Conservation (phyloP, 2,113 vertebrate species). For the Bambusicola thoracicus region DNA sequence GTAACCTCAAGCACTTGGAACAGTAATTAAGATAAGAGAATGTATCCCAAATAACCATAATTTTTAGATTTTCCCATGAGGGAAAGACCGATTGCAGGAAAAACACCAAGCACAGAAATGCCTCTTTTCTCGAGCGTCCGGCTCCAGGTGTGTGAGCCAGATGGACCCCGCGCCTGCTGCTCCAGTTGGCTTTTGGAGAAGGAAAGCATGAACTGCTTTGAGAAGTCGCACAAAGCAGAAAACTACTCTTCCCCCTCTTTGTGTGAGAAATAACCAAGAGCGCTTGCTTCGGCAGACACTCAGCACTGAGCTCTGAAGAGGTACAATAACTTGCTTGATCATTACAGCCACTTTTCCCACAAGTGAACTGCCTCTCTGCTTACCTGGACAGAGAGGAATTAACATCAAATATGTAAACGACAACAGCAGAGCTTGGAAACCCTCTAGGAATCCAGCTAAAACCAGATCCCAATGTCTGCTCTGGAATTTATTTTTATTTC, state of each 20-base stretch:
- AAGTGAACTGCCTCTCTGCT: neutral
- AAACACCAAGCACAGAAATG: neutral
- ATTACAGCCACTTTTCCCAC: neutral
- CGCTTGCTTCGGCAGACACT: neutral
- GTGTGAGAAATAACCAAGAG: neutral
- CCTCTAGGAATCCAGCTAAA: neutral
- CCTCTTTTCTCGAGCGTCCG: neutral
- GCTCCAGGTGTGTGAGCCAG: neutral
- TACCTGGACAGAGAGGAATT: neutral
- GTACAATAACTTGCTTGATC: neutral
- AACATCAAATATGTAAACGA: neutral
- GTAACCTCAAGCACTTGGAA: constrained; percentile 14
- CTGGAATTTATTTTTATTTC: constrained; percentile 23
- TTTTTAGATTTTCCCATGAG: neutral
- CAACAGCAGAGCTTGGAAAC: neutral
- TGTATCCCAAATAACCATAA: neutral
- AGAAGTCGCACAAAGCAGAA: neutral
- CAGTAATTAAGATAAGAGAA: neutral
- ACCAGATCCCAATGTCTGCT: neutral
- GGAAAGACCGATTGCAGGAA: neutral
- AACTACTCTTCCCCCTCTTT: neutral
- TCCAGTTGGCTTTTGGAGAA: neutral
- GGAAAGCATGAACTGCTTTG: neutral
- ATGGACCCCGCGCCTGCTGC: neutral
- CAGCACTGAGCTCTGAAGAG: neutral